These are phyloP conservation scores for Mycetomoellerius zeteki DNA, from an alignment of 1,140 invertebrate species.

Conservation along the genomic window DNA sequence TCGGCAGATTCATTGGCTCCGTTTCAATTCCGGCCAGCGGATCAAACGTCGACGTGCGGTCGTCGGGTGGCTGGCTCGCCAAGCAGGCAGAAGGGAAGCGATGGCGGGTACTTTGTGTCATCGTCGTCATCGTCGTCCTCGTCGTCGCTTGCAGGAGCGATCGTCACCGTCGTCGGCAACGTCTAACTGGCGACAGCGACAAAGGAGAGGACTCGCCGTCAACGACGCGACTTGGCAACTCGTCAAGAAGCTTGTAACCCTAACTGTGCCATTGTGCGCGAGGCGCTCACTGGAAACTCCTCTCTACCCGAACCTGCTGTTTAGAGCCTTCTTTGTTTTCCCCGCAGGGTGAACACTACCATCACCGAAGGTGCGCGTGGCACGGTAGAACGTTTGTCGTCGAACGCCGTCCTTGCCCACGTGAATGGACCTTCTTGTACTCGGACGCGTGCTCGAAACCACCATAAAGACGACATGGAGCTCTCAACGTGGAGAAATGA, in stretches of 20 bases:
- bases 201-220: conserved; percentile 74
- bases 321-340: conserved; percentile 81
- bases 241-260: conserved; percentile 85
- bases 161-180: conserved; percentile 71
- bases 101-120: conserved; percentile 69
- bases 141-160: conserved; percentile 68
- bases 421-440: conserved; percentile 8
- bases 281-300: conserved; percentile 73
- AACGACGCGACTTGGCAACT: conserved; percentile 84
- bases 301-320: conserved; percentile 74
- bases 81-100: conserved; percentile 52
- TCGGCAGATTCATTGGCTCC: conserved; percentile 83
- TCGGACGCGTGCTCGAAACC: conserved; percentile 2
- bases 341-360: conserved; percentile 50
- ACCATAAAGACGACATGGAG: too few relatives aligned
- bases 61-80: conserved; percentile 68
- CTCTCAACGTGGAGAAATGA: background rate
- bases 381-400: conserved; percentile 69
- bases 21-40: conserved; percentile 83
- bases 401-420: conserved; percentile 35
- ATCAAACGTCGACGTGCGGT: conserved; percentile 81
- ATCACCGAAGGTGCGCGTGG: conserved; percentile 63
- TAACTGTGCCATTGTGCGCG: conserved; percentile 83
- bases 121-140: conserved; percentile 52
- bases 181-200: conserved; percentile 74